These are phyloP conservation scores for Sebastes cheni DNA, from an alignment of 2,797 vertebrate species.

Conservation along the genomic window DNA sequence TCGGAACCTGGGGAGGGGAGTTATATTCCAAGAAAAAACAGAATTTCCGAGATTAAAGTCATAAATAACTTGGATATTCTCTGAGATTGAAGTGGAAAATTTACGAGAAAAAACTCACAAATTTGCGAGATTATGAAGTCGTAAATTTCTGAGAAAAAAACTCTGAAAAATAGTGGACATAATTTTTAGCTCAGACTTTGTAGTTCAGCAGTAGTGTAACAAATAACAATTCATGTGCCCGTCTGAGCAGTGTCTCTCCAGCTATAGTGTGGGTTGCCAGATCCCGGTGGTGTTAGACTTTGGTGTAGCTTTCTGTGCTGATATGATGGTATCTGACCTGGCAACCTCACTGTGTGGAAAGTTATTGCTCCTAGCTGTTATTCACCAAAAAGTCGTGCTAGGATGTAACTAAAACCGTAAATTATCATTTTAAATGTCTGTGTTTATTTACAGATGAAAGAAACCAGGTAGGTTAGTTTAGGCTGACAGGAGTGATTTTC, in stretches of 20 bases:
- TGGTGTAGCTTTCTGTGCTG: not conserved
- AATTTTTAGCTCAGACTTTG: not conserved
- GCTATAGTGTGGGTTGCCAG: not conserved
- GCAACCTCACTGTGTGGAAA: not conserved
- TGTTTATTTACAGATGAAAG: not conserved
- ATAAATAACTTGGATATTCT: too few species aligned
- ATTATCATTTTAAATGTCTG: not conserved
- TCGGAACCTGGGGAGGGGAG: too few species aligned
- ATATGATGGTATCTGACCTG: not conserved
- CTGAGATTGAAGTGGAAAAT: not conserved
- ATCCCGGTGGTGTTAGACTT: not conserved
- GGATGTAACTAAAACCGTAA: not conserved
- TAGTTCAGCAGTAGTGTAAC: not conserved
- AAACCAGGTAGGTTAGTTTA: too few species aligned
- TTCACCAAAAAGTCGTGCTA: not conserved
- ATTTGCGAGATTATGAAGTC: not conserved
- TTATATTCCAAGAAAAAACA: too few species aligned
- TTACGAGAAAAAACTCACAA: not conserved
- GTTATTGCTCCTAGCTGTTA: not conserved
- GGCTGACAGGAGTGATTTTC: not conserved
- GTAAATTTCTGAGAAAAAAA: not conserved
- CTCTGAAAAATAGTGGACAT: too few species aligned
- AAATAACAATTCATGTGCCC: not conserved
- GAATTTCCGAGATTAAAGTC: too few species aligned
- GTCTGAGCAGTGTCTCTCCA: not conserved